Base-by-base conservation (phyloP, 2,113 vertebrate genomes). In the Carassius gibelio region DNA sequence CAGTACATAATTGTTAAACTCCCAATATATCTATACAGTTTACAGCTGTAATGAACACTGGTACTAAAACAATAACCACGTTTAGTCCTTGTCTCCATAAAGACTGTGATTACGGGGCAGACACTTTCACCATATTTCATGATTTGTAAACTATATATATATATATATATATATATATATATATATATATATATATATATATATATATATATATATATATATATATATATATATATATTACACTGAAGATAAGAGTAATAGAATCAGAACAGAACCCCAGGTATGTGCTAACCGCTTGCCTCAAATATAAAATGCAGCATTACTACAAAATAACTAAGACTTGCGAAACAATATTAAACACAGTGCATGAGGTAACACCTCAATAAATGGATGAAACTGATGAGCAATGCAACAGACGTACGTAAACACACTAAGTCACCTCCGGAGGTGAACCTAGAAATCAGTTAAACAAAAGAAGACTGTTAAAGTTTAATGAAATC, bases 401-500 rank as follows among this genome's bases (percentile, higher is more conserved):
- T 76, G 50, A 77, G 57, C 57, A 45, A 45, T 23, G 55, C 11
- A 80, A n/a, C 8, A n/a, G 52, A 78, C 5, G 3, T 69, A 23
- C 3, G 8, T 78, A 61, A 79, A 59, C 52, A 59, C 52, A 57
- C 15, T 11, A 21, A 55, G 4, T 38, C 8, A 23, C 79, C 42
- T 52, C 23, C 17, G 6, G 42, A 21, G 61, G 61, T 48, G n/a
- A 81, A 66, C 38, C 57, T 17, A 42, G 2, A 19, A 26, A 81
- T 64, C n/a, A 0, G 38, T 66, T 11, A 81, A 50, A 62, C 3
- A 1, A 62, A 62, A 52, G n/a, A 69, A 52, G 9, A 66, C n/a
- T 14, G 23, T 66, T 30, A 68, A 81, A 68, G 42, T 68, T 52
- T 68, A 7, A 68, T 30, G 15, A 69, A 81, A 81, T 50, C 59